Conservation (phyloP, 2,888 invertebrate species). For the Cyaniris semiargus region DNA sequence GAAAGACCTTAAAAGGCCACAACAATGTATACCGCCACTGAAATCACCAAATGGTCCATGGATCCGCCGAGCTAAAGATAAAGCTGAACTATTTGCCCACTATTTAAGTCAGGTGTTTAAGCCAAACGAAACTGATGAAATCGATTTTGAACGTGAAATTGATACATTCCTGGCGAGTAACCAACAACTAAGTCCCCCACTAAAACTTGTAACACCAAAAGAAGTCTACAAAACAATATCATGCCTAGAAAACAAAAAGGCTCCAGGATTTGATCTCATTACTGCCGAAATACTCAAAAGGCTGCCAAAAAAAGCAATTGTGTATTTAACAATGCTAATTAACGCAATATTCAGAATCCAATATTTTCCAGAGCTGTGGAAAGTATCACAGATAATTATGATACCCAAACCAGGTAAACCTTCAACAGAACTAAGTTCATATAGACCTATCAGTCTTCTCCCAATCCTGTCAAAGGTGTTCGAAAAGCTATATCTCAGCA, state of each 20-base stretch:
- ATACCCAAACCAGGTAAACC: background rate
- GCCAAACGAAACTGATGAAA: too few relatives aligned
- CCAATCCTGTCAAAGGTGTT: background rate
- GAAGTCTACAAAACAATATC: too few relatives aligned
- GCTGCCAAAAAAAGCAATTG: background rate
- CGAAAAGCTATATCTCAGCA: background rate
- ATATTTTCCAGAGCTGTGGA: background rate
- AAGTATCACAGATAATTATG: constrained; percentile 7
- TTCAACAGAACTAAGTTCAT: background rate
- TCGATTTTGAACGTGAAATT: too few relatives aligned
- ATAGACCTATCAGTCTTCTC: background rate
- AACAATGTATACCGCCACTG: background rate
- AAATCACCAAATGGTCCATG: too few relatives aligned
- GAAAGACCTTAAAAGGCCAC: background rate
- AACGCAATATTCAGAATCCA: background rate
- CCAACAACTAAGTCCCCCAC: too few relatives aligned
- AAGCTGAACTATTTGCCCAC: too few relatives aligned
- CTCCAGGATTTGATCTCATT: background rate
- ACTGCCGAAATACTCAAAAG: background rate
- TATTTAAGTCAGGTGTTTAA: too few relatives aligned
- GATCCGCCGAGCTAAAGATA: too few relatives aligned
- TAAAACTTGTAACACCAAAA: too few relatives aligned
- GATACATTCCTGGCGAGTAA: too few relatives aligned
- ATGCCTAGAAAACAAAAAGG: background rate
- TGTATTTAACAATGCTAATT: background rate